Base-by-base conservation (phyloP, 2,113 vertebrate species). In the Nicator chloris region DNA sequence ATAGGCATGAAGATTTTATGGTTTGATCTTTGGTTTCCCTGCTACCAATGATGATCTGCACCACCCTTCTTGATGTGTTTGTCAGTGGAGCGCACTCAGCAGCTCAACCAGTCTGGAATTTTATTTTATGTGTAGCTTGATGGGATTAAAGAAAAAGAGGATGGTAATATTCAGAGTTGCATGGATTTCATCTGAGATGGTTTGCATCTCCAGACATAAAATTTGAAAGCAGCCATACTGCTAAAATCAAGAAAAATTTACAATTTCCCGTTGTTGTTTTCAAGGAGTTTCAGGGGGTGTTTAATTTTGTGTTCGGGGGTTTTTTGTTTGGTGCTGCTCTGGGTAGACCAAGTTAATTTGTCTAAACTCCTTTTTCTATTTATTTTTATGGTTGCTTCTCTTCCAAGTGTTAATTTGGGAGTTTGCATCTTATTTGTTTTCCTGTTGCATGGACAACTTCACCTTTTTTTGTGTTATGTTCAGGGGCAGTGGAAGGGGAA, bases 31-130 rank as follows among this genome's bases (percentile, higher is more conserved):
- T 59, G 11, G 3, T 54, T 91, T 90, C 14, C 5, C 7, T 22
- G 0, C 17, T 68, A 15, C 26, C 26, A 73, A 5, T 0, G 2
- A 26, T 56, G 35, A 68, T 37, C 49, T 59, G 23, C 21, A 20
- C 50, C 2, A 0, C 10, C 3, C 4, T 75, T 15, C 72, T 63
- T 1, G 0, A 12, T 63, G 5, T 0, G 0, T 42, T 69, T 77
- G 63, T 51, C 26, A 30, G 45, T 10, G 44, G 31, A 24, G 27
- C 20, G 49, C 13, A 23, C 2, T 0, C 18, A 63, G 47, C 27
- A 81, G 49, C 40, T 82, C 51, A 28, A 0, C 12, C 31, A 19
- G 13, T n/a, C 1, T 5, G 47, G n/a, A 76, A 33, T 24, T 3
- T 1, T 40, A 3, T 23, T 71, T 72, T 27, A 9, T 30, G 2